Evolutionary conservation across 2,113 vertebrate genomes (phyloP).

Genomic region (Varanus komodoensis): DNA sequence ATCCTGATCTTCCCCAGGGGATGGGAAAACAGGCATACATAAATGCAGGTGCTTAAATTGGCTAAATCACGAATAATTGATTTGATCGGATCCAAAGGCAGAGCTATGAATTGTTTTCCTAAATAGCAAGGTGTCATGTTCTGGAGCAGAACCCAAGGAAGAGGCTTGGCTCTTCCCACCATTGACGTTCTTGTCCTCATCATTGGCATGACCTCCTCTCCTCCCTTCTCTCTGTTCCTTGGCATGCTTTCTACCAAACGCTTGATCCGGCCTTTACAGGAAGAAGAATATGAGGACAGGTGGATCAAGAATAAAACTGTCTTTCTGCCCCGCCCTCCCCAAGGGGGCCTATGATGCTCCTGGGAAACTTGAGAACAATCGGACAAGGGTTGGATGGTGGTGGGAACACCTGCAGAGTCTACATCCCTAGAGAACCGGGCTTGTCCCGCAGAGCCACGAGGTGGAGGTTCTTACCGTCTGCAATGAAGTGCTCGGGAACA

Average conservation of each 20-base stretch:
- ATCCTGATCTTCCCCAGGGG: background rate
- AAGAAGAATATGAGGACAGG: background rate
- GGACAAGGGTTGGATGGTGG: no score
- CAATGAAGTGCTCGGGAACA: constrained; percentile 97
- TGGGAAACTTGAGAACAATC: background rate
- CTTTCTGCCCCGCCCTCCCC: background rate
- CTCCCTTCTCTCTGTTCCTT: background rate
- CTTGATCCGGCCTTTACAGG: background rate
- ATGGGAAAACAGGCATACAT: background rate
- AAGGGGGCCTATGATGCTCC: background rate
- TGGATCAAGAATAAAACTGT: background rate
- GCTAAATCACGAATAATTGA: background rate
- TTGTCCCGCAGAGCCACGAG: background rate
- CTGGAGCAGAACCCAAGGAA: background rate
- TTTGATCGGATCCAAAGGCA: background rate
- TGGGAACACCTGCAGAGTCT: no score
- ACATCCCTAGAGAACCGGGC: background rate
- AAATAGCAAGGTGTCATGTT: accelerated
- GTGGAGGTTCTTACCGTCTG: constrained; percentile 87
- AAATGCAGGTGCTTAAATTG: background rate
- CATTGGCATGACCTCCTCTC: background rate
- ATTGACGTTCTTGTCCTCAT: no score
- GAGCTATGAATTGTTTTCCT: accelerated
- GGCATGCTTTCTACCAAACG: background rate
- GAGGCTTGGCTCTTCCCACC: background rate